Conservation (phyloP, 1,140 invertebrate species). For the Sinonovacula constricta region DNA sequence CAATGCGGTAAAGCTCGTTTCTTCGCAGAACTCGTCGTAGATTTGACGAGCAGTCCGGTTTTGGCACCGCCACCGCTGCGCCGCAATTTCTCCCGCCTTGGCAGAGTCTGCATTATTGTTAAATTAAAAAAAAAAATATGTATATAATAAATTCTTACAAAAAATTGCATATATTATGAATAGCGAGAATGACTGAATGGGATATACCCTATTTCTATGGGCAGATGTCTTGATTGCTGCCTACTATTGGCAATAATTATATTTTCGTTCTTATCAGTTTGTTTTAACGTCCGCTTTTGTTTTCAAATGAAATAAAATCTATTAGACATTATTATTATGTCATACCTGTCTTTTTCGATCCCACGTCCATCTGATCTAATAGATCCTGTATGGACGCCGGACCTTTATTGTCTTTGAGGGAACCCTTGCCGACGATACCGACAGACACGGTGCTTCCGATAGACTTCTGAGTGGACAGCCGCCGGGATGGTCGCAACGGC, state of each 20-base stretch:
- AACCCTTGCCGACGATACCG: not conserved
- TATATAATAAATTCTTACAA: not conserved
- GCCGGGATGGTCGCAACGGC: not conserved
- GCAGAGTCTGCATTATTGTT: not conserved
- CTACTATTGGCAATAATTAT: no score
- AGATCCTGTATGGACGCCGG: constrained; percentile 22
- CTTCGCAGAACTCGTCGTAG: constrained; percentile 54
- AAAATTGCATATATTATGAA: not conserved
- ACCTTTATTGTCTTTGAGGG: constrained; percentile 14
- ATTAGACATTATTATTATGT: not conserved
- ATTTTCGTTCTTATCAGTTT: not conserved
- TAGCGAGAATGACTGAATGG: no score
- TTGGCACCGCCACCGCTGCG: constrained; percentile 18
- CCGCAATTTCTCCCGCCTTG: constrained; percentile 35
- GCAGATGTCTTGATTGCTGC: no score
- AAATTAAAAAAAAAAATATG: not conserved
- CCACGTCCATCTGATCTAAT: constrained; percentile 14
- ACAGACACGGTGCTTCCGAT: not conserved
- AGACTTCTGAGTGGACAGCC: not conserved
- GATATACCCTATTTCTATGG: no score
- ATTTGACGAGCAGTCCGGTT: constrained; percentile 24
- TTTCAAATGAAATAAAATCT: not conserved
- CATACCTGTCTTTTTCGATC: constrained; percentile 6
- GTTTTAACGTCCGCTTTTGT: not conserved
- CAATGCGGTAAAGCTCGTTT: constrained; percentile 71